phyloP scores from a whole-genome alignment of 2,797 vertebrate species.

The Scolopax rusticola region DNA sequence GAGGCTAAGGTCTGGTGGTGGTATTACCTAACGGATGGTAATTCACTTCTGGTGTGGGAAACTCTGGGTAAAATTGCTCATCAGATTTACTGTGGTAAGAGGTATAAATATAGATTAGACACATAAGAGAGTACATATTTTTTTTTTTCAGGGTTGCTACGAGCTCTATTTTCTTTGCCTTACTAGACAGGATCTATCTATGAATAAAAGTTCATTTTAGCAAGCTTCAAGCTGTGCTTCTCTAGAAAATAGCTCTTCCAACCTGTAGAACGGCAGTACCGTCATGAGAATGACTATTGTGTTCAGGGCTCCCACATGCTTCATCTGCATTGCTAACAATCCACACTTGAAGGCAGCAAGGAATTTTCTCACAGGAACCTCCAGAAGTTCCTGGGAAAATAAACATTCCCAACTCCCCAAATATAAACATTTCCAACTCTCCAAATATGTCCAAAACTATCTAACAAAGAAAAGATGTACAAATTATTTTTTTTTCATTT shows the following conservation, averaged over 20 bases:
- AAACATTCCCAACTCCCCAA: neutral
- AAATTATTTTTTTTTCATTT: neutral
- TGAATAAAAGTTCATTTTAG: neutral
- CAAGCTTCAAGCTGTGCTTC: neutral
- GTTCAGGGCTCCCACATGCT: neutral
- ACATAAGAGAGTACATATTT: neutral
- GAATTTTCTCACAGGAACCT: conserved; percentile 21
- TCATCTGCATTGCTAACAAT: neutral
- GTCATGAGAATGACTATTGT: neutral
- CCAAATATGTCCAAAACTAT: neutral
- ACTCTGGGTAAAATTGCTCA: neutral
- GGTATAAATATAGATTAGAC: neutral
- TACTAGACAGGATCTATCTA: neutral
- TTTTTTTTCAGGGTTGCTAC: fast-evolving
- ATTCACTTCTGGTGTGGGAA: neutral
- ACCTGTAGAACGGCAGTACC: neutral
- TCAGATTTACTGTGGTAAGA: neutral
- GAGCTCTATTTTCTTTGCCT: neutral
- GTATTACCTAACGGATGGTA: neutral
- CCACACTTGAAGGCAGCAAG: fast-evolving
- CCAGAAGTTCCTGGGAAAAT: neutral
- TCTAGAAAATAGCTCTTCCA: neutral
- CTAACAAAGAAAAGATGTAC: neutral
- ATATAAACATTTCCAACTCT: neutral
- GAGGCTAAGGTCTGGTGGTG: neutral